A percentile compares a stretch with the other conserved stretches of the same genome.
These are phyloP conservation scores for Calephelis perditalis DNA, from an alignment of 2,888 invertebrate species.

Conservation along the genomic window DNA sequence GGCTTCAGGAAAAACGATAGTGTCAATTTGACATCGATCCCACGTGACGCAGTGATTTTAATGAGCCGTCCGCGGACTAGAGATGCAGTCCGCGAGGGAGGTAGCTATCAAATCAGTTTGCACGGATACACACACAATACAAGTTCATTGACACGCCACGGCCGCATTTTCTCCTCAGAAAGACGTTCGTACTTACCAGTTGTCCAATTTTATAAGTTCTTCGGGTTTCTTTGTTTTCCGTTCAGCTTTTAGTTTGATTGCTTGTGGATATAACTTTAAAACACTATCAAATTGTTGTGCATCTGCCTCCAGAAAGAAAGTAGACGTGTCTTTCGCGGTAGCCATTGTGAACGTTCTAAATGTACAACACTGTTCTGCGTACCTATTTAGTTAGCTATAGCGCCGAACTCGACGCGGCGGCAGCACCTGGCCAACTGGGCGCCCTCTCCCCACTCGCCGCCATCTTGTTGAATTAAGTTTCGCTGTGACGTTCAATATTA, in stretches of 20 bases:
- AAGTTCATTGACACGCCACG: constrained; percentile 80
- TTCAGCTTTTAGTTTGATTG: constrained; percentile 93
- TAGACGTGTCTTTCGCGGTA: constrained; percentile 93
- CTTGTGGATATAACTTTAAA: constrained; percentile 93
- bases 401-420: constrained; percentile 79
- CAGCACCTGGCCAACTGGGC: constrained; percentile 79
- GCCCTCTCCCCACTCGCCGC: constrained; percentile 77
- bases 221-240: constrained; percentile 95
- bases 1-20: constrained; percentile 76
- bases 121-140: constrained; percentile 80
- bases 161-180: constrained; percentile 78
- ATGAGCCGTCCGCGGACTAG: constrained; percentile 81
- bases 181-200: constrained; percentile 88
- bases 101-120: constrained; percentile 80
- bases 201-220: constrained; percentile 95
- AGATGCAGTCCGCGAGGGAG: constrained; percentile 82
- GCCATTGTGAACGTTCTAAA: constrained; percentile 85
- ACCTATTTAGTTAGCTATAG: constrained; percentile 77
- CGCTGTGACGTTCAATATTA: constrained; percentile 74
- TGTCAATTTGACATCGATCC: constrained; percentile 83
- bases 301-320: constrained; percentile 95
- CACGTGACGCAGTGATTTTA: constrained; percentile 86
- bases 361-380: constrained; percentile 65
- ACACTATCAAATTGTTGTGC: constrained; percentile 92
- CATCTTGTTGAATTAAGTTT: constrained; percentile 69